These are phyloP conservation scores for Escarpia spicata DNA, from an alignment of 2,888 invertebrate species.

Conservation along the genomic window DNA sequence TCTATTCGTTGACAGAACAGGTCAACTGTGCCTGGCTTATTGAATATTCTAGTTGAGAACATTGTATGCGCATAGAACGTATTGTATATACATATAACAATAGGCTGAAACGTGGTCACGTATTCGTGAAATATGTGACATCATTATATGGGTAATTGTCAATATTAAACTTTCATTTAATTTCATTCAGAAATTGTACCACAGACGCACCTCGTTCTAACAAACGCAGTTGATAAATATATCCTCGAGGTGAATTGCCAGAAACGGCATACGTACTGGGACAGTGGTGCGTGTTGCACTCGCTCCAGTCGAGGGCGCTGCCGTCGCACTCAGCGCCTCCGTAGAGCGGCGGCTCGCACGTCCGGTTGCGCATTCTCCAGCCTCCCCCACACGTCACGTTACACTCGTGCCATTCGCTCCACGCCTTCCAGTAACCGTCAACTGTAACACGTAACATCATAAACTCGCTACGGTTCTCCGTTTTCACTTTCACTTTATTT, in stretches of 20 bases:
- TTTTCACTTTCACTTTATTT: not conserved
- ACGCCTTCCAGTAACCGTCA: slow-evolving; percentile 24
- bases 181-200: too few relatives aligned
- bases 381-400: slow-evolving; percentile 58
- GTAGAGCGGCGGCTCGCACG: slow-evolving; percentile 52
- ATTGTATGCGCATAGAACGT: not conserved
- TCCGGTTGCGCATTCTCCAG: slow-evolving; percentile 46
- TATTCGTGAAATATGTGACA: not conserved
- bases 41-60: not conserved
- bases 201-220: too few relatives aligned
- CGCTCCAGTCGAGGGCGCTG: not conserved
- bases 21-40: too few relatives aligned
- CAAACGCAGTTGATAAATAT: too few relatives aligned
- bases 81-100: not conserved
- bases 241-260: too few relatives aligned
- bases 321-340: slow-evolving; percentile 55
- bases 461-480: not conserved
- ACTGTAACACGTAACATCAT: not conserved
- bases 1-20: too few relatives aligned
- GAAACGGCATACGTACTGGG: slow-evolving; percentile 24
- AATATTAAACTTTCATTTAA: not conserved
- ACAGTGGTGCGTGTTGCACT: slow-evolving; percentile 42
- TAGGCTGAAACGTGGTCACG: not conserved
- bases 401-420: slow-evolving; percentile 42
- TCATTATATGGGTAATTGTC: not conserved